A percentile compares a stretch with the other conserved stretches of the same genome.
Evolutionary conservation across 2,113 vertebrate genomes (phyloP).

Genomic region (Gadus chalcogrammus): DNA sequence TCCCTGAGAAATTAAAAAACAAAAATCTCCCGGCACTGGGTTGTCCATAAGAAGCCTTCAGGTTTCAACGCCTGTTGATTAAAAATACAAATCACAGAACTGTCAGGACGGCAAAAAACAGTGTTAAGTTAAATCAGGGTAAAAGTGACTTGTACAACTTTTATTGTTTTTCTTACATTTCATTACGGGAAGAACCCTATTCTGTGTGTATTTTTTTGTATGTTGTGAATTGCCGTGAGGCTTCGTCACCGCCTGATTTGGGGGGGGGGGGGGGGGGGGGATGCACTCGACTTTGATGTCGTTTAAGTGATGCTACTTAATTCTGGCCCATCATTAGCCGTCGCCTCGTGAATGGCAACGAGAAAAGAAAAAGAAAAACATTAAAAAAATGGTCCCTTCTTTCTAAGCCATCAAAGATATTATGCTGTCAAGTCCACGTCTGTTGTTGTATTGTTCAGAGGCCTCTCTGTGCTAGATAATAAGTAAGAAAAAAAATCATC

Average conservation of each 20-base stretch:
- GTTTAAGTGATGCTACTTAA: slow-evolving; percentile 55
- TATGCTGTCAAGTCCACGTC: slow-evolving; percentile 36
- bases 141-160: background rate
- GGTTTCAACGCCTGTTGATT: slow-evolving; percentile 43
- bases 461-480: background rate
- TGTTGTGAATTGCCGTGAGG: slow-evolving; percentile 40
- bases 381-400: slow-evolving; percentile 28
- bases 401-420: slow-evolving; percentile 44
- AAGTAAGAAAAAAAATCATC: slow-evolving; percentile 12
- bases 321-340: slow-evolving; percentile 57
- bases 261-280: background rate
- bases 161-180: too few species aligned
- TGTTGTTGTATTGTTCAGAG: background rate
- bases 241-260: slow-evolving; percentile 49
- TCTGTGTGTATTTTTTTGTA: slow-evolving; percentile 35
- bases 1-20: slow-evolving; percentile 47
- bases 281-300: slow-evolving; percentile 60
- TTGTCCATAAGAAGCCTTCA: slow-evolving; percentile 55
- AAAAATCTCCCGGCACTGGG: slow-evolving; percentile 27
- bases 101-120: slow-evolving; percentile 31
- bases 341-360: slow-evolving; percentile 39
- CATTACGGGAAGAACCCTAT: too few species aligned
- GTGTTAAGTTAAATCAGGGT: slow-evolving; percentile 49
- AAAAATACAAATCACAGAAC: slow-evolving; percentile 28
- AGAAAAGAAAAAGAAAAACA: too few species aligned